These are phyloP conservation scores for Digitonthophagus gazella DNA, from an alignment of 2,888 invertebrate species.

Conservation along the genomic window DNA sequence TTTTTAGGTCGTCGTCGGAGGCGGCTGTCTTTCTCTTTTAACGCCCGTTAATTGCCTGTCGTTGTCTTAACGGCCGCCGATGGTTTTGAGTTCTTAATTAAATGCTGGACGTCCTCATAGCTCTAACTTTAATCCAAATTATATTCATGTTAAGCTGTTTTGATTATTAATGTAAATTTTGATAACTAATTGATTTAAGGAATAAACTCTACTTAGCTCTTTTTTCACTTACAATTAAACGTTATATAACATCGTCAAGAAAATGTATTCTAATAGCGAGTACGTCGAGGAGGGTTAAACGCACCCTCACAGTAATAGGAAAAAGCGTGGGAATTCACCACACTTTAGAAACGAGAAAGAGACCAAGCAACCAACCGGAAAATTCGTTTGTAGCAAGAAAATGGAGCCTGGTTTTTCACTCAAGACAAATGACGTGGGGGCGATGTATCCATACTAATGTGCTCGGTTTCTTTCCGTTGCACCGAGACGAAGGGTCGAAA, in stretches of 20 bases:
- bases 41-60: neutral
- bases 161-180: no score
- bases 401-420: constrained; percentile 51
- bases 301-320: neutral
- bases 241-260: neutral
- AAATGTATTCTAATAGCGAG: neutral
- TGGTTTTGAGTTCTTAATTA: neutral
- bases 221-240: no score
- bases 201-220: no score
- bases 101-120: neutral
- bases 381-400: constrained; percentile 54
- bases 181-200: no score
- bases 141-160: neutral
- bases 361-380: constrained; percentile 49
- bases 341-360: constrained; percentile 38
- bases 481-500: neutral
- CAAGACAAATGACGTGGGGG: constrained; percentile 52
- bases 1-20: neutral
- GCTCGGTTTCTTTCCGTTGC: constrained; percentile 26
- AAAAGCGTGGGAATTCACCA: constrained; percentile 9
- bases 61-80: neutral
- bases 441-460: constrained; percentile 47
- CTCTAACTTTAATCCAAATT: neutral
- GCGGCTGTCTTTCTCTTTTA: neutral
- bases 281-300: neutral